Conservation (phyloP, 2,888 invertebrate species). For the Agrotis ipsilon region DNA sequence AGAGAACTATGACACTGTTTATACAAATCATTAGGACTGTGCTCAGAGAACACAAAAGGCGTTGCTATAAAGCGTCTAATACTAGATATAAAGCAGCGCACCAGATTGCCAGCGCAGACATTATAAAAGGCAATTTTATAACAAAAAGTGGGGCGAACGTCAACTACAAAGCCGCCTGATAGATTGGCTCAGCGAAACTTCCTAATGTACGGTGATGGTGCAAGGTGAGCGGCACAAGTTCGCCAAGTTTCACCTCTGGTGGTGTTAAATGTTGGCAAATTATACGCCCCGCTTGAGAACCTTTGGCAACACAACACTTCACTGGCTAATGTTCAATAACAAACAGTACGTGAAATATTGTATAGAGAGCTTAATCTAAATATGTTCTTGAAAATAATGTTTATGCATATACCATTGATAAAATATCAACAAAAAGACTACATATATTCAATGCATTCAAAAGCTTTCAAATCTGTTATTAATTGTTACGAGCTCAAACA, state of each 20-base stretch:
- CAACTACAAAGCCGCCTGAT: conserved; percentile 61
- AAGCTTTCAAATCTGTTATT: not conserved
- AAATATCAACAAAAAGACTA: not conserved
- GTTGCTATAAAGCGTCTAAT: conserved; percentile 26
- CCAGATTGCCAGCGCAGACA: conserved; percentile 20
- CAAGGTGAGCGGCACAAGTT: conserved; percentile 55
- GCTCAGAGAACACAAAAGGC: conserved; percentile 31
- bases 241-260: conserved; percentile 57
- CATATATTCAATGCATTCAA: not conserved
- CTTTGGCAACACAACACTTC: conserved; percentile 42
- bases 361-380: not conserved
- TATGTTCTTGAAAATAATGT: not conserved
- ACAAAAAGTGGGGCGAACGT: conserved; percentile 50
- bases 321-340: conserved; percentile 28
- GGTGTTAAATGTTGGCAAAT: conserved; percentile 60
- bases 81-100: conserved; percentile 20
- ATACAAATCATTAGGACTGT: conserved; percentile 38
- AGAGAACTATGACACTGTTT: conserved; percentile 23
- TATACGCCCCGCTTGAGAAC: conserved; percentile 54
- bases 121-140: conserved; percentile 49
- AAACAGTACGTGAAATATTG: conserved; percentile 3
- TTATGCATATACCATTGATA: not conserved
- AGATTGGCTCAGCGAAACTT: conserved; percentile 61
- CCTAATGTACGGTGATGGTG: conserved; percentile 61
- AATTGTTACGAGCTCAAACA: not conserved